These are phyloP conservation scores for Ambastaia sidthimunki DNA, from an alignment of 2,797 vertebrate species.

Conservation along the genomic window DNA sequence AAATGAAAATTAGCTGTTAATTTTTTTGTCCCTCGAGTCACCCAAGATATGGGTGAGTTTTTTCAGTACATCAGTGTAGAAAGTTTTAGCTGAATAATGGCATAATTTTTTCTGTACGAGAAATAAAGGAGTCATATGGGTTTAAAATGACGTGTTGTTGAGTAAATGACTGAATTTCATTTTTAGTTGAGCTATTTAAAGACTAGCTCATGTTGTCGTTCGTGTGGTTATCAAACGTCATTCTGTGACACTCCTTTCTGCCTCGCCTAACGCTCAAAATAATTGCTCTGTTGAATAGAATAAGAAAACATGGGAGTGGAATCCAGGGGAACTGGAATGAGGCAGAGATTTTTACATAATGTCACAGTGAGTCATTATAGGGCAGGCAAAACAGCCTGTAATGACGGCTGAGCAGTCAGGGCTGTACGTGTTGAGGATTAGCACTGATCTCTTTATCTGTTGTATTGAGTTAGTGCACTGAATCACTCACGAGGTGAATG, in stretches of 20 bases:
- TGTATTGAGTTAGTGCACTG: slow-evolving; percentile 13
- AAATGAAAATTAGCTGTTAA: too few relatives aligned
- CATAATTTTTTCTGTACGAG: too few relatives aligned
- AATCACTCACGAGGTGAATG: slow-evolving; percentile 40
- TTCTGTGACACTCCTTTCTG: slow-evolving; percentile 36
- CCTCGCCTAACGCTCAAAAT: slow-evolving; percentile 32
- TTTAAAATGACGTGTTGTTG: background rate
- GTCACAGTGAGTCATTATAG: slow-evolving; percentile 36
- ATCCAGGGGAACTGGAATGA: slow-evolving; percentile 16
- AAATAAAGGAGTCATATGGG: background rate
- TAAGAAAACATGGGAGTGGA: slow-evolving; percentile 16
- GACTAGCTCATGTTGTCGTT: slow-evolving; percentile 10
- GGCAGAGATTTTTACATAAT: slow-evolving; percentile 17
- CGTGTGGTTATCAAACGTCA: slow-evolving; percentile 9
- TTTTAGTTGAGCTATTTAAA: background rate
- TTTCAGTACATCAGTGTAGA: too few relatives aligned
- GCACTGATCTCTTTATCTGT: slow-evolving; percentile 31
- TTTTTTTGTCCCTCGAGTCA: too few relatives aligned
- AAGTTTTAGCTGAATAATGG: too few relatives aligned
- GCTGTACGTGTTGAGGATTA: slow-evolving; percentile 14
- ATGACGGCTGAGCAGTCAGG: background rate
- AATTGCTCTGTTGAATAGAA: slow-evolving; percentile 19
- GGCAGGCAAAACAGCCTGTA: background rate
- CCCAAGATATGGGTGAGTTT: too few relatives aligned
- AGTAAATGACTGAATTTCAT: background rate